phyloP scores from a whole-genome alignment of 1,140 invertebrate genomes.

The Drosophila lacteicornis region DNA sequence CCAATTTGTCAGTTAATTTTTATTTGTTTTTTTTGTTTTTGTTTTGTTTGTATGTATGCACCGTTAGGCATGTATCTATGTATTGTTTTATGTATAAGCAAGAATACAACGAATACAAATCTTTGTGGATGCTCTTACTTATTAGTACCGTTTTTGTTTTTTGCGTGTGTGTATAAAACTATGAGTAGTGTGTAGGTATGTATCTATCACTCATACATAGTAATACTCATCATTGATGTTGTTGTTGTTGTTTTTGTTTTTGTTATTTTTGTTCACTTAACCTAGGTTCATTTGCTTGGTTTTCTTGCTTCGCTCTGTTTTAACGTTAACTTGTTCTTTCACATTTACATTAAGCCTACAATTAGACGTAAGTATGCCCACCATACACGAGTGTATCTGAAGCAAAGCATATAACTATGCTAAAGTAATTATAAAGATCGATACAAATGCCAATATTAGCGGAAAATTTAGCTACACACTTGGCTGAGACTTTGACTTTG shows the following conservation, averaged over 20 bases:
- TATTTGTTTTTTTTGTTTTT: slow-evolving; percentile 7
- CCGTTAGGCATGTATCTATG: slow-evolving; percentile 10
- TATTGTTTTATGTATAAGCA: slow-evolving; percentile 16
- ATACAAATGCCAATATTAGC: slow-evolving; percentile 37
- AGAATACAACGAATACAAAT: slow-evolving; percentile 32
- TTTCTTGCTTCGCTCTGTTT: slow-evolving; percentile 18
- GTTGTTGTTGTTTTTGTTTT: background rate
- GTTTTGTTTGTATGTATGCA: background rate
- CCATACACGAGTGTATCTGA: slow-evolving; percentile 41
- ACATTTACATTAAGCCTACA: slow-evolving; percentile 45
- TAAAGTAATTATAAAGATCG: slow-evolving; percentile 46
- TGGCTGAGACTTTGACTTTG: slow-evolving; percentile 8
- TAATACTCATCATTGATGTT: slow-evolving; percentile 35
- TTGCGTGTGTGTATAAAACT: slow-evolving; percentile 29
- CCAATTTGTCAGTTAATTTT: slow-evolving; percentile 20
- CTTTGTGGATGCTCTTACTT: slow-evolving; percentile 26
- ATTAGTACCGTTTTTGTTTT: slow-evolving; percentile 1
- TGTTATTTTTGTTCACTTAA: slow-evolving; percentile 18
- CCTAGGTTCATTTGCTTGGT: slow-evolving; percentile 19
- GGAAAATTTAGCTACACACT: slow-evolving; percentile 15
- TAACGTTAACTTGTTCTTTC: slow-evolving; percentile 52
- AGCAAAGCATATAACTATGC: slow-evolving; percentile 47
- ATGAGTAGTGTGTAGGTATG: slow-evolving; percentile 41
- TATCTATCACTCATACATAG: slow-evolving; percentile 47
- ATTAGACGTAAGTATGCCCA: slow-evolving; percentile 40